phyloP scores from a whole-genome alignment of 2,888 invertebrate genomes.

The Yponomeuta sedellus region DNA sequence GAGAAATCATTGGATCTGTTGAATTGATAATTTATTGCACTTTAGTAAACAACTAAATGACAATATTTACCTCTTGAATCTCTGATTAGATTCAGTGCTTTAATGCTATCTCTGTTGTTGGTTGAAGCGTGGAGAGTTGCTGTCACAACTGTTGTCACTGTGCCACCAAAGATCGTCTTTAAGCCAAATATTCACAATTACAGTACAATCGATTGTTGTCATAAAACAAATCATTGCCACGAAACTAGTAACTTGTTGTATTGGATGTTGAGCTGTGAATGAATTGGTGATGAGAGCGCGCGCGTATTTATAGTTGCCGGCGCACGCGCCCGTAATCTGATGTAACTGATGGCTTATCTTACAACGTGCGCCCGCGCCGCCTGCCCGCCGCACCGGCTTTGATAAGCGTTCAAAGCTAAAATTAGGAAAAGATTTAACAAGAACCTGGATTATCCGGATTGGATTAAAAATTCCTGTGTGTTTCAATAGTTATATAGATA shows the following conservation, averaged over 20 bases:
- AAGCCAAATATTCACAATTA: slow-evolving; percentile 48
- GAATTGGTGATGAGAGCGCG: slow-evolving; percentile 35
- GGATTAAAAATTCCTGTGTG: neutral
- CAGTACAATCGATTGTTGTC: slow-evolving; percentile 57
- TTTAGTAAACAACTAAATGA: neutral
- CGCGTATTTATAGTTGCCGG: slow-evolving; percentile 47
- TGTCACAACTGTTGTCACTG: slow-evolving; percentile 71
- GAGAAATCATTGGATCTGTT: neutral
- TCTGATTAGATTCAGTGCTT: slow-evolving; percentile 19
- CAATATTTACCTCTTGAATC: slow-evolving; percentile 11
- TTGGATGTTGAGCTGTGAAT: slow-evolving; percentile 56
- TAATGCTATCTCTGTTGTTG: slow-evolving; percentile 62
- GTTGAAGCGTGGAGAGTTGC: slow-evolving; percentile 66
- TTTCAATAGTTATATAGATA: neutral
- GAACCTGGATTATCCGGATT: neutral
- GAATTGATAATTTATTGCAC: neutral
- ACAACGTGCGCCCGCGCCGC: slow-evolving; percentile 28
- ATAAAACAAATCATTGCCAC: slow-evolving; percentile 73
- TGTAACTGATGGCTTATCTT: slow-evolving; percentile 60
- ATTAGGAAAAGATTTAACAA: neutral
- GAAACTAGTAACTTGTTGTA: slow-evolving; percentile 52
- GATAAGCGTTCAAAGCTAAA: neutral
- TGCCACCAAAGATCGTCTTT: slow-evolving; percentile 70
- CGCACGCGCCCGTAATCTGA: slow-evolving; percentile 55
- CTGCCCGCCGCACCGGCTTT: neutral